Base-by-base conservation (phyloP, 1,140 invertebrate species). In the Augochlora pura region DNA sequence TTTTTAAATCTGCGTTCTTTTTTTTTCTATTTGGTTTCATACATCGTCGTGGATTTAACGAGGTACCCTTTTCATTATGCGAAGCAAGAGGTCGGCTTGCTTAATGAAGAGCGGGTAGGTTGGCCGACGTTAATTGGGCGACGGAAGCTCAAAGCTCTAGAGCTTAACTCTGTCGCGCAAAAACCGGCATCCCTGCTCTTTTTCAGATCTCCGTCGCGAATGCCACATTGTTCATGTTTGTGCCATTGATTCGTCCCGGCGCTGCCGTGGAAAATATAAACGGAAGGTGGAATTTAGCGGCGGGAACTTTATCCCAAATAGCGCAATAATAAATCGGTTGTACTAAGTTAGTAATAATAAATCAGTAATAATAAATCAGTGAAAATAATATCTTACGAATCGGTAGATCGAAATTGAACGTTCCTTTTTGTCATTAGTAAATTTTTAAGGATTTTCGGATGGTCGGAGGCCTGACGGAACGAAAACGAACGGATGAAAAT, bases 91-190 rank as follows among this genome's bases (percentile, higher is more conserved):
- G 66, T 49, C 54, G 74, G 39, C n/a, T 62, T 67, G 78, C n/a
- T 80, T 75, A 75, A 75, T 63, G 77, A 75, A 74, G 71, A 80
- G 60, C 71, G 46, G 79, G 59, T 67, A 39, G 67, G 75, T 77
- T 12, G 80, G 66, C 21, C 63, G 74, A 81, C 60, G 75, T 77
- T 78, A 81, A 81, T 81, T 81, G 80, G 80, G 80, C 80, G 74
- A 65, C 75, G 80, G 67, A 52, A 68, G 75, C 68, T 74, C 70
- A 62, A 75, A 67, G 46, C 67, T 74, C 63, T 39, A 80, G 77
- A 75, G 77, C 71, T 66, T 52, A 74, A 67, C 71, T 67, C 54
- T 54, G 77, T 67, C 64, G 72, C 65, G 78, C 21, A 63, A 80
- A n/a, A 80, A 80, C 63, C 72, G 32, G 52, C 77, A 39, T 57